A percentile compares a stretch with the other conserved stretches of the same genome.
Evolutionary conservation across 1,140 invertebrate genomes (phyloP).

Genomic region (Leptinotarsa undecemlineata): DNA sequence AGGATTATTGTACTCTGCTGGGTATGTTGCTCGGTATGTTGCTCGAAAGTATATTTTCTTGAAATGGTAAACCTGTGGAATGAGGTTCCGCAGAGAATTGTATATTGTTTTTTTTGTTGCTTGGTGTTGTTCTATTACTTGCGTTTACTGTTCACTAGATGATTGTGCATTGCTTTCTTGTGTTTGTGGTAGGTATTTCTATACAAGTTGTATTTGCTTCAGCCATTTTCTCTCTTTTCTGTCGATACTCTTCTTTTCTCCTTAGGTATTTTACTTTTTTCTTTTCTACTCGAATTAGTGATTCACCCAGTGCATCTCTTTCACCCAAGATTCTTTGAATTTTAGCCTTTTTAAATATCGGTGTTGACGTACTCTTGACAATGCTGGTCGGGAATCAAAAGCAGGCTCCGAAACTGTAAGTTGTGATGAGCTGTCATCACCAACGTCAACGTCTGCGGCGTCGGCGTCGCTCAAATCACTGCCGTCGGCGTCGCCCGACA

Average conservation of each 20-base stretch:
- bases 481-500: no score
- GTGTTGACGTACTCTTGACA: background rate
- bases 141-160: no score
- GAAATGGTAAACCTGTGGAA: background rate
- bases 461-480: background rate
- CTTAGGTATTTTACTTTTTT: constrained; percentile 15
- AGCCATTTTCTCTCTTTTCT: constrained; percentile 9
- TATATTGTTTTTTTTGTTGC: no score
- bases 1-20: background rate
- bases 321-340: background rate
- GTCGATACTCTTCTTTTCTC: constrained; percentile 15
- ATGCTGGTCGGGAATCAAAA: no score
- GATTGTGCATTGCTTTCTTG: no score
- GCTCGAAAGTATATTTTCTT: background rate
- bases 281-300: constrained; percentile 13
- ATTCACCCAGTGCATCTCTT: background rate
- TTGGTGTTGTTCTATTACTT: no score
- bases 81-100: no score
- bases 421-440: constrained; percentile 13
- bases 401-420: background rate
- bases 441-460: constrained; percentile 11
- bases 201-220: no score
- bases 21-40: background rate
- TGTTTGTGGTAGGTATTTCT: no score
- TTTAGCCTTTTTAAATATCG: background rate